Evolutionary conservation across 2,797 vertebrate genomes (phyloP).

Genomic region (Poeciliopsis turneri): DNA sequence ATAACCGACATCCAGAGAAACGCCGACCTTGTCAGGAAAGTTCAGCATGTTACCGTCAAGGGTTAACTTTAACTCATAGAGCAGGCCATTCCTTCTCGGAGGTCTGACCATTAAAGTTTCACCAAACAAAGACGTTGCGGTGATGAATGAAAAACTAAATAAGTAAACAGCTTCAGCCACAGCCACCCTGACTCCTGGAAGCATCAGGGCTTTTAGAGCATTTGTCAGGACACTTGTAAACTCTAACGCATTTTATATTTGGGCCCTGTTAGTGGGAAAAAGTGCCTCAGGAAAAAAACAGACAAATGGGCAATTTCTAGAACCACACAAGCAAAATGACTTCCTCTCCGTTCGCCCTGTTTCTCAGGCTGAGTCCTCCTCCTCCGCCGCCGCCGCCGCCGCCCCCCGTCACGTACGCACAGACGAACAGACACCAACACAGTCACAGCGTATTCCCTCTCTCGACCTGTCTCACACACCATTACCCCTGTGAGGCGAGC

Average conservation of each 20-base stretch:
- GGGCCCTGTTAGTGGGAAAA: constrained; percentile 10
- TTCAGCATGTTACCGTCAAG: neutral
- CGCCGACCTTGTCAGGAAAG: neutral
- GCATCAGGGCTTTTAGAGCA: neutral
- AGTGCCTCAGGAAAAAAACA: constrained; percentile 11
- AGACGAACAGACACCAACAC: constrained; percentile 19
- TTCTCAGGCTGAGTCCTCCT: constrained; percentile 36
- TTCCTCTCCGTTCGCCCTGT: constrained; percentile 21
- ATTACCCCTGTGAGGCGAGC: constrained; percentile 76
- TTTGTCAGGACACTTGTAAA: constrained; percentile 10
- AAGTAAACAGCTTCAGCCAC: neutral
- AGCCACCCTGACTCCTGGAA: neutral
- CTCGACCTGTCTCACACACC: constrained; percentile 75
- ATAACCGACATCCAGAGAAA: neutral
- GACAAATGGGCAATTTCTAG: constrained; percentile 22
- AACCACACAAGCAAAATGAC: constrained; percentile 35
- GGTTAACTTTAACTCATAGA: neutral
- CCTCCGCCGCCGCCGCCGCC: neutral
- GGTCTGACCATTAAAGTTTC: neutral
- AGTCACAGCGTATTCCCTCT: constrained; percentile 52
- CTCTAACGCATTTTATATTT: constrained; percentile 2
- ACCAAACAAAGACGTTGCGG: neutral
- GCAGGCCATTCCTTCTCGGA: neutral
- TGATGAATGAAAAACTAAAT: neutral
- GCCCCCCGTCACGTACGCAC: constrained; percentile 28